A percentile compares a stretch with the other conserved stretches of the same genome.
phyloP scores from a whole-genome alignment of 2,113 vertebrate genomes.

The Micromys minutus region DNA sequence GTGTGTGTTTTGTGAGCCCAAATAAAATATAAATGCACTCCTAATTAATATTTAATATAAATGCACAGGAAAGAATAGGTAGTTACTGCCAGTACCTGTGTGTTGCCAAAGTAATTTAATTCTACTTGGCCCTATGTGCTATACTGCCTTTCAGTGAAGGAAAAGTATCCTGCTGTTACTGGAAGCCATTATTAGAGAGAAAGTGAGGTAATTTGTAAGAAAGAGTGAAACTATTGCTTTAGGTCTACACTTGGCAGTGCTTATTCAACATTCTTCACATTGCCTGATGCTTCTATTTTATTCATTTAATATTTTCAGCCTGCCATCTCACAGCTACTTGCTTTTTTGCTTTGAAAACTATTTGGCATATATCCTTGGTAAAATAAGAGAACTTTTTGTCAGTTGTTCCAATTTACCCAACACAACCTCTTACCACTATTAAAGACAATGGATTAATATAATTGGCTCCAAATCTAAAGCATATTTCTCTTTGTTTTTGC shows the following conservation, averaged over 20 bases:
- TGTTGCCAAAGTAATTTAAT: slow-evolving; percentile 33
- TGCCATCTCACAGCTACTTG: not conserved
- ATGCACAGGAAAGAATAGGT: slow-evolving; percentile 22
- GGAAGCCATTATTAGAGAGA: slow-evolving; percentile 33
- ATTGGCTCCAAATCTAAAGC: not conserved
- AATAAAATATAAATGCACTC: slow-evolving; percentile 60
- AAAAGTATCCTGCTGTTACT: not conserved
- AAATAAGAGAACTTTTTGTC: not conserved
- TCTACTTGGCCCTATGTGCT: slow-evolving; percentile 6
- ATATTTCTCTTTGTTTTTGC: not conserved
- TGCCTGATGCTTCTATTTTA: slow-evolving; percentile 4
- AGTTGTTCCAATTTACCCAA: not conserved
- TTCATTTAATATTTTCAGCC: slow-evolving; percentile 3
- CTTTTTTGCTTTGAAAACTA: not conserved
- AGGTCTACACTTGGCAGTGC: not conserved
- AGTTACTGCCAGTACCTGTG: slow-evolving; percentile 13
- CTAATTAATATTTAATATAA: slow-evolving; percentile 62
- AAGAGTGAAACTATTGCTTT: not conserved
- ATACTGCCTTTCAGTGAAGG: not conserved
- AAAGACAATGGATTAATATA: slow-evolving; percentile 1
- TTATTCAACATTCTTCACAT: not conserved
- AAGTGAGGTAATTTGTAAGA: not conserved
- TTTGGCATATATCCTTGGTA: not conserved
- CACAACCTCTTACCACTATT: not conserved
- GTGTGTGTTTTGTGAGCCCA: slow-evolving; percentile 33